Evolutionary conservation across 2,888 invertebrate genomes (phyloP).

Genomic region (Deilephila porcellus): DNA sequence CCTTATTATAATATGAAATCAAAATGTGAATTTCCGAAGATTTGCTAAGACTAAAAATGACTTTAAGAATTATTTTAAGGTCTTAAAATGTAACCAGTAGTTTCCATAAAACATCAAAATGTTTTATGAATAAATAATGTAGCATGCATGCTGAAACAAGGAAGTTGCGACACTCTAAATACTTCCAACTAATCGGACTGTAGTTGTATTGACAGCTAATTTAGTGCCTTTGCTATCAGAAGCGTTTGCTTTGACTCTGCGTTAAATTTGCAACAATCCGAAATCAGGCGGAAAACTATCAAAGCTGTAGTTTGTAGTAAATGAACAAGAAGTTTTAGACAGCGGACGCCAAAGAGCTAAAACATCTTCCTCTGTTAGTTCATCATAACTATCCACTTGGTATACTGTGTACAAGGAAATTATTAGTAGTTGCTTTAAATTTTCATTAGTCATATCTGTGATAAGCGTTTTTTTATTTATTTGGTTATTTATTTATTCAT

Average conservation of each 20-base stretch:
- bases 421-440: constrained; percentile 15
- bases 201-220: constrained; percentile 22
- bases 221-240: constrained; percentile 66
- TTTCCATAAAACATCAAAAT: no score
- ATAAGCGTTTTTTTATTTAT: not conserved
- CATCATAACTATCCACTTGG: constrained; percentile 44
- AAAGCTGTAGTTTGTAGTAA: constrained; percentile 55
- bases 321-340: constrained; percentile 69
- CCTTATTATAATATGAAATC: no score
- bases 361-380: constrained; percentile 57
- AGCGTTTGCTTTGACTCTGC: constrained; percentile 65
- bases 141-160: constrained; percentile 31
- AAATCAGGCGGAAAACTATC: constrained; percentile 77
- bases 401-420: constrained; percentile 41
- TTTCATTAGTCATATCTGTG: not conserved
- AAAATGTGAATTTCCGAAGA: no score
- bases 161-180: constrained; percentile 33
- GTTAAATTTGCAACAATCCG: constrained; percentile 75
- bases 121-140: constrained; percentile 6
- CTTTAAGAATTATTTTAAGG: no score
- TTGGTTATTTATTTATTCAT: no score
- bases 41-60: no score
- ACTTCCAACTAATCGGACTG: constrained; percentile 40
- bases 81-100: no score
- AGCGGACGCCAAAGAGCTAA: constrained; percentile 52